Conservation (phyloP, 2,113 vertebrate species). For the Polyodon spathula region DNA sequence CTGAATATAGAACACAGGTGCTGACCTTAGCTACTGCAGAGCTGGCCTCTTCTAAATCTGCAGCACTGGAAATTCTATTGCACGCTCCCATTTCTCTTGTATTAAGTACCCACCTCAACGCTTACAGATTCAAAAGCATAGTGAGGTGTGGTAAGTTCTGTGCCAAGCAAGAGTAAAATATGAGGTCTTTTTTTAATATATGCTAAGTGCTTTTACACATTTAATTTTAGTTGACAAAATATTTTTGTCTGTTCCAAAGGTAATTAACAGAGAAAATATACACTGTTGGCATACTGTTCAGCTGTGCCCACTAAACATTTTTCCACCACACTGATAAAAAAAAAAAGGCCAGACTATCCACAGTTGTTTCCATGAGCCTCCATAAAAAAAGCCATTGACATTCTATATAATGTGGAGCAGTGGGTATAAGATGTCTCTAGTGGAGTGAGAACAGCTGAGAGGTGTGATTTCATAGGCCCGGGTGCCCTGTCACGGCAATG, state of each 20-base stretch:
- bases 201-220: too few relatives aligned
- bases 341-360: slow-evolving; percentile 30
- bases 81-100: slow-evolving; percentile 30
- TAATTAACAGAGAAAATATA: background rate
- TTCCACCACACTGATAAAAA: slow-evolving; percentile 27
- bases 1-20: slow-evolving; percentile 72
- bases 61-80: slow-evolving; percentile 55
- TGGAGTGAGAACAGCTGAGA: slow-evolving; percentile 85
- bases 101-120: background rate
- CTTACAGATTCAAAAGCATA: too few relatives aligned
- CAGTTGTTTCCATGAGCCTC: slow-evolving; percentile 44
- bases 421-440: slow-evolving; percentile 63
- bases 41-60: slow-evolving; percentile 48
- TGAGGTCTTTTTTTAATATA: too few relatives aligned
- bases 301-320: slow-evolving; percentile 33
- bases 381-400: slow-evolving; percentile 49
- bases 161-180: too few relatives aligned
- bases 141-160: too few relatives aligned
- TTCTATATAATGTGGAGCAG: slow-evolving; percentile 37
- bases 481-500: slow-evolving; percentile 72
- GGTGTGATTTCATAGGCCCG: slow-evolving; percentile 76
- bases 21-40: slow-evolving; percentile 52
- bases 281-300: slow-evolving; percentile 14
- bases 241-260: background rate
- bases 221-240: background rate